phyloP scores from a whole-genome alignment of 37 sponge, comb jelly and placozoan genomes.

The Cliona cf. orientalis region DNA sequence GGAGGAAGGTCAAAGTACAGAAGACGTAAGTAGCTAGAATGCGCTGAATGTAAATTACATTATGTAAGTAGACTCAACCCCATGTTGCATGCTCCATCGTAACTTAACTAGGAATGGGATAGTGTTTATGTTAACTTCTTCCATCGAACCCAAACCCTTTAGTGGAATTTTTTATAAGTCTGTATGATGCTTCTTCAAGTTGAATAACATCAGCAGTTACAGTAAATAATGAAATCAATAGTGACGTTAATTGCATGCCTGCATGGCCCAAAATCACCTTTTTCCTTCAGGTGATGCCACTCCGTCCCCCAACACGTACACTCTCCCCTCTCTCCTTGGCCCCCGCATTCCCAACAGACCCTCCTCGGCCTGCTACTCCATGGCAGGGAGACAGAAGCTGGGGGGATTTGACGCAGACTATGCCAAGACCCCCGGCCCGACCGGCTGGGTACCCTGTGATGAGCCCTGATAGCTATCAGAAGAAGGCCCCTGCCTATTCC shows the following conservation, averaged over 20 bases:
- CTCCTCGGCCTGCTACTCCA: constrained; percentile 86
- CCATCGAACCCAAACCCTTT: too few relatives aligned
- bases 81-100: too few relatives aligned
- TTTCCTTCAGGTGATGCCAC: constrained; percentile 80
- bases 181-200: too few relatives aligned
- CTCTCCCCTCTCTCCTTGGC: constrained; percentile 92
- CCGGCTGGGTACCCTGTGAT: constrained; percentile 49
- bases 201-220: too few relatives aligned
- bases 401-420: constrained; percentile 91
- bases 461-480: constrained; percentile 48
- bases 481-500: constrained; percentile 80
- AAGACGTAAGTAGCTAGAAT: constrained; percentile 67
- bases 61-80: too few relatives aligned
- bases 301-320: constrained; percentile 93
- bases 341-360: constrained; percentile 63
- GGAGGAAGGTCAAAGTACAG: constrained; percentile 84
- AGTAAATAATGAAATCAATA: too few relatives aligned
- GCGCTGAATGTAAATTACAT: not conserved
- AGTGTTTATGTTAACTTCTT: too few relatives aligned
- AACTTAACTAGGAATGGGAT: too few relatives aligned
- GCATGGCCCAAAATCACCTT: too few relatives aligned
- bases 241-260: too few relatives aligned
- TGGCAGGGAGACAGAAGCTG: constrained; percentile 82
- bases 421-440: constrained; percentile 92
- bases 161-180: too few relatives aligned